Conservation (phyloP, 2,888 invertebrate species). For the Cynaeus angustus region DNA sequence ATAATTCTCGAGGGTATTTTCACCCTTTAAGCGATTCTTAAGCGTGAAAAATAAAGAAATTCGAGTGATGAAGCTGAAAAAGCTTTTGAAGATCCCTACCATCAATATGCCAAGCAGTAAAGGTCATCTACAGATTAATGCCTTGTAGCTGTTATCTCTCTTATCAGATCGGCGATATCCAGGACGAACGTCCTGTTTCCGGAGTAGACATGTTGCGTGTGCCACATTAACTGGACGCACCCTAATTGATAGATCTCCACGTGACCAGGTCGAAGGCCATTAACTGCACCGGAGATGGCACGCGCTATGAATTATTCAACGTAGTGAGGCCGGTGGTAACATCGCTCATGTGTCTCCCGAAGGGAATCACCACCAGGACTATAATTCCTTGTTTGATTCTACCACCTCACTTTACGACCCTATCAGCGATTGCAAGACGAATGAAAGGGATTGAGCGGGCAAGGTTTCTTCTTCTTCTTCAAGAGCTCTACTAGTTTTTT, state of each 20-base stretch:
- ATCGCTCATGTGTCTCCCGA: conserved; percentile 53
- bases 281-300: conserved; percentile 63
- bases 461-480: conserved; percentile 14
- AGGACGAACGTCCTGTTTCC: conserved; percentile 55
- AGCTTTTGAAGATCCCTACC: conserved; percentile 2
- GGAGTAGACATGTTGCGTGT: conserved; percentile 62
- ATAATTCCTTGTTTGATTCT: conserved; percentile 55
- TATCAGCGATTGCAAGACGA: conserved; percentile 53
- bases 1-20: conserved; percentile 16
- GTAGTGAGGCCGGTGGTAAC: conserved; percentile 50
- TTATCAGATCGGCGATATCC: conserved; percentile 31
- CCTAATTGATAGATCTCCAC: conserved; percentile 65
- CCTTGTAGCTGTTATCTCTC: conserved; percentile 13
- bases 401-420: conserved; percentile 53
- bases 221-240: conserved; percentile 61
- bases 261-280: conserved; percentile 60
- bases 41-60: conserved; percentile 33
- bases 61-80: conserved; percentile 17
- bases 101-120: conserved; percentile 13
- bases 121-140: conserved; percentile 25
- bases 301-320: conserved; percentile 63
- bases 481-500: conserved; percentile 28
- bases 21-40: conserved; percentile 3
- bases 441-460: conserved; percentile 41
- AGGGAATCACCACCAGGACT: conserved; percentile 50